Evolutionary conservation across 92 coral and sea anemone species (phyloP).

Genomic region (Parazoanthus atlanticus): DNA sequence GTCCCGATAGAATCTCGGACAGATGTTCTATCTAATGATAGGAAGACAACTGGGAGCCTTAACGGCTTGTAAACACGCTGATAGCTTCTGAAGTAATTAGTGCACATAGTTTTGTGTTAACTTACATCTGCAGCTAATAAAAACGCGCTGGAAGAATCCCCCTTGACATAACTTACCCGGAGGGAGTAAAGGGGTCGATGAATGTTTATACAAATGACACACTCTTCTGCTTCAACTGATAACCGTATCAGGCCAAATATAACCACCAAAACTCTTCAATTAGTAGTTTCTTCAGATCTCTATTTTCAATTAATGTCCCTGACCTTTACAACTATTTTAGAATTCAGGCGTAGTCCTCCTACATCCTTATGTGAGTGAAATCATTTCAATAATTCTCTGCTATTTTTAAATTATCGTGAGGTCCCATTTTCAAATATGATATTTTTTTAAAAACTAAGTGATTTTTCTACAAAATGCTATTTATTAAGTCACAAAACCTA

Average conservation of each 20-base stretch:
- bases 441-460: background rate
- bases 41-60: constrained; percentile 35
- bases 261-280: constrained; percentile 12
- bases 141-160: background rate
- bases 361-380: background rate
- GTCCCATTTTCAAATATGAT: too few species aligned
- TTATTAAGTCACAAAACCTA: background rate
- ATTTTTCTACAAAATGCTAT: background rate
- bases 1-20: constrained; percentile 10
- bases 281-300: background rate
- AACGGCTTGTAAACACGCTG: constrained; percentile 2
- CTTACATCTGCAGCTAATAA: constrained; percentile 1
- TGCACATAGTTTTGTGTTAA: constrained; percentile 18
- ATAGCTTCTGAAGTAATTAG: constrained; percentile 26
- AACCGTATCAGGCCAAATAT: constrained; percentile 22
- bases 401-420: background rate
- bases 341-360: background rate
- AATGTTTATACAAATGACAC: background rate
- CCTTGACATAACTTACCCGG: constrained; percentile 2
- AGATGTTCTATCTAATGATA: constrained; percentile 8
- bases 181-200: background rate
- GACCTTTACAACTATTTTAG: background rate
- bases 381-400: background rate
- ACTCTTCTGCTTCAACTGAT: constrained; percentile 11
- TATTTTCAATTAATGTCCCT: background rate